Evolutionary conservation across 2,888 invertebrate species (phyloP), one percentile per base, ranked within the genome.

Genomic region (Xanthorhoe spadicearia): DNA sequence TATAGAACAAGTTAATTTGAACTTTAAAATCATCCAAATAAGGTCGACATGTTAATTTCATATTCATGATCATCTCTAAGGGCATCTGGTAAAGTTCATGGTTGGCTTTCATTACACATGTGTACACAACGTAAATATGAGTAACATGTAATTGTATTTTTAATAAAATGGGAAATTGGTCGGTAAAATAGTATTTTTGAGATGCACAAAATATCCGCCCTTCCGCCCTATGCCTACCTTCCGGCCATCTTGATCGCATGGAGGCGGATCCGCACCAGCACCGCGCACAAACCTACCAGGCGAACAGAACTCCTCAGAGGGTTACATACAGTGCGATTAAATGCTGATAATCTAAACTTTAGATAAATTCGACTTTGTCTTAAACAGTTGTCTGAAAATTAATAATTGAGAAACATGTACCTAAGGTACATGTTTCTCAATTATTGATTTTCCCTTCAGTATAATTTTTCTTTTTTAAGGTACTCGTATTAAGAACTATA

Each of bases 251-350:
- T 78, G 77, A 69, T 73, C 63, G 78, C 74, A 74, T 77, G 78
- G 79, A 86, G 83, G 85, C 84, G 85, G 85, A 85, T 81, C 87
- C 85, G 80, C 82, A 80, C 77, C 81, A 79, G 79, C 78, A 80
- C 70, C 78, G 81, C 80, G 80, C 83, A 82, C 83, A 74, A 76
- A 64, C 62, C 70, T 84, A 89, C 87, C 77, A 88, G 87, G 88
- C 63, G 28, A 66, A 13, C 85, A 89, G 71, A 77, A 69, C 17
- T 32, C 2, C 5, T 9, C n/a, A 75, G 72, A 76, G 81, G 76
- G 57, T 76, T 52, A 69, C 62, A 65, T 56, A 32, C 23, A 53
- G 4, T 9, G 7, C 13, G 46, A 15, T 48, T 15, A 8, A 48
- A 15, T 2, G 43, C 32, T 32, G 32, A 32, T 32, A 23, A 23